Base-by-base conservation (phyloP, 2,888 invertebrate genomes). In the Drosophila kuntzei region DNA sequence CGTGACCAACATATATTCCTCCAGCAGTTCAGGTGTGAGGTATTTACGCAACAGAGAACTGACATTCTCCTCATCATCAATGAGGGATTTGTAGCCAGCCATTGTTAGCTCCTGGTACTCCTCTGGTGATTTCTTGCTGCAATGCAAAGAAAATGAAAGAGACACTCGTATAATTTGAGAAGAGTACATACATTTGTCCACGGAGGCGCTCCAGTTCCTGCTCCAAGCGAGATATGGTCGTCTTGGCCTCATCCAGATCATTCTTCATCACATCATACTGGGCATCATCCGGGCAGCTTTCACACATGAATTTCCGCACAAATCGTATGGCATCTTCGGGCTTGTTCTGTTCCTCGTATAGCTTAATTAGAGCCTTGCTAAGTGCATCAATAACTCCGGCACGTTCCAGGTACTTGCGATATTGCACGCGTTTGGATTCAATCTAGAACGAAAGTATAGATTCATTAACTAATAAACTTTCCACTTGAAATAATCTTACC, bases 41-140 rank as follows among this genome's bases (percentile, higher is more conserved):
- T 94, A 93, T 91, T 95, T 95, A 91, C 95, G 95, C 82, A 95
- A 88, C 76, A 95, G 91, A 4, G 95, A 95, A 7, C 47, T 64
- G 39, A 93, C 90, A 88, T 94, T 93, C 77, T 94, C 93, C 50
- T 92, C 92, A 49, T 91, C 92, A 58, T 92, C 93, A 68, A 93
- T 90, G 44, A 94, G 91, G 43, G 93, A 92, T 68, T 91, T 91
- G 87, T 93, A 94, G 55, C 93, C 93, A 36, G 92, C 92, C 70
- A 94, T 93, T 37, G 94, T 91, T 69, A 93, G 92, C 90, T 87
- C 85, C n/a, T 88, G 86, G 67, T 91, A 86, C 68, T 92, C 92
- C 22, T 91, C 91, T 0, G 92, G 90, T 0, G 92, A 89, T 18
- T 90, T 89, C 71, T 91, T 91, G 44, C 92, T 92, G 47, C n/a